Conservation (phyloP, 1,140 invertebrate species). For the Pristionchus pacificus region DNA sequence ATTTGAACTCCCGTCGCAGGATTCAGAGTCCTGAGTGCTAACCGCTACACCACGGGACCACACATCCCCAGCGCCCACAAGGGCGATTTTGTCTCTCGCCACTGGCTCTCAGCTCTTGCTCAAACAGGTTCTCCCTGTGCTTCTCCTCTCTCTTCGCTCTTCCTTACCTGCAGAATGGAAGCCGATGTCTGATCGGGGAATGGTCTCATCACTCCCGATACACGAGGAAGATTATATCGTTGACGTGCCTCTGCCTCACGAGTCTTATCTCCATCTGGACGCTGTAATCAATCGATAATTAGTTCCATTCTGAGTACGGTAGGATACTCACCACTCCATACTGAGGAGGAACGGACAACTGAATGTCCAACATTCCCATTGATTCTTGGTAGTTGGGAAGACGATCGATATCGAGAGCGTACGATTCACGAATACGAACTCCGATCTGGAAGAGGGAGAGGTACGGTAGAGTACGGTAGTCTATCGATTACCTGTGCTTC, state of each 20-base stretch:
- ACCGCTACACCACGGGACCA: conserved; percentile 43
- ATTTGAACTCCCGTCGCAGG: conserved; percentile 55
- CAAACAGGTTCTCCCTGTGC: no score
- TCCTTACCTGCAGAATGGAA: neutral
- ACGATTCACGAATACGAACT: conserved; percentile 51
- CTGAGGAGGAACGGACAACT: conserved; percentile 47
- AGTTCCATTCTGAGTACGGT: neutral
- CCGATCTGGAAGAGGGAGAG: conserved; percentile 38
- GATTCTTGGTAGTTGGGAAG: conserved; percentile 52
- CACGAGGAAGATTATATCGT: conserved; percentile 33
- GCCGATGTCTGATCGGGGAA: conserved; percentile 37
- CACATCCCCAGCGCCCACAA: neutral
- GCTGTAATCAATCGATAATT: conserved; percentile 10
- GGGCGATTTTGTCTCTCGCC: no score
- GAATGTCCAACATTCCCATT: conserved; percentile 55
- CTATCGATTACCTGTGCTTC: conserved; percentile 35
- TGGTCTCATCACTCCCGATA: conserved; percentile 34
- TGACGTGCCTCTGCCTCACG: conserved; percentile 32
- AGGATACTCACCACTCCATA: conserved; percentile 46
- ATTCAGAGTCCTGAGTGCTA: conserved; percentile 56
- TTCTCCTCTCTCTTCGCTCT: neutral
- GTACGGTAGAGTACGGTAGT: neutral
- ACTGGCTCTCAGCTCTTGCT: no score
- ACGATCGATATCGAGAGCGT: conserved; percentile 54
- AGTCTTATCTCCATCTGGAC: conserved; percentile 38